phyloP scores from a whole-genome alignment of 2,888 invertebrate species.

The Frankliniella fusca region DNA sequence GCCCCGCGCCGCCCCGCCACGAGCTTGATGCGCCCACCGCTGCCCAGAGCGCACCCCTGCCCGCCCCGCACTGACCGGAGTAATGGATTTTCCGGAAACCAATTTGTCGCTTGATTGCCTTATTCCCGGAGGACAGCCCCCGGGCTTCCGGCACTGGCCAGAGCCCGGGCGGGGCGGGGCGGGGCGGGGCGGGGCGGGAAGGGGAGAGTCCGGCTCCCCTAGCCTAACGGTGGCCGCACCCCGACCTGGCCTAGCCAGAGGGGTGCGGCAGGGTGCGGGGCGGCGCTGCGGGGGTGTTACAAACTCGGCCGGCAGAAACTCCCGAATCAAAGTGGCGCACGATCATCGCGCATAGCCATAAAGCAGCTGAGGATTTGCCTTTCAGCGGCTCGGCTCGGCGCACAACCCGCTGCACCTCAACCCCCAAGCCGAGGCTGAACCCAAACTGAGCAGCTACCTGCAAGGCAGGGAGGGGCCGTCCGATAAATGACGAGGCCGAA shows the following conservation, averaged over 20 bases:
- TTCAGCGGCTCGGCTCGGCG: no score
- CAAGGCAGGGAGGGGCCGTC: no score
- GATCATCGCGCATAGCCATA: not conserved
- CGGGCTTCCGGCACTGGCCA: slow-evolving; percentile 3
- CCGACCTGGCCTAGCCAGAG: no score
- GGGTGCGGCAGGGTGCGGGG: not conserved
- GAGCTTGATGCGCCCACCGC: not conserved
- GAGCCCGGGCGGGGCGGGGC: not conserved
- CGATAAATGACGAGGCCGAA: no score
- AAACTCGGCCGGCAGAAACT: not conserved
- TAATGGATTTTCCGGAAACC: slow-evolving; percentile 26
- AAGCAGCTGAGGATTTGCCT: no score
- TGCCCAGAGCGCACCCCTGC: no score
- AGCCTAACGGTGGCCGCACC: no score
- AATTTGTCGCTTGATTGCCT: slow-evolving; percentile 26
- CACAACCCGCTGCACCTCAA: no score
- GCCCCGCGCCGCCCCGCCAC: not conserved
- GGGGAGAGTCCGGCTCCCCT: not conserved
- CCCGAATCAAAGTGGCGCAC: not conserved
- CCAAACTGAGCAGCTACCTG: no score
- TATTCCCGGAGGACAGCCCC: slow-evolving; percentile 21
- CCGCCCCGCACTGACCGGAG: slow-evolving; percentile 10
- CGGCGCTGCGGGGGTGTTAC: not conserved
- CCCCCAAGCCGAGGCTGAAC: no score
- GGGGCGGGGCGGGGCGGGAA: not conserved